A percentile compares a stretch with the other conserved stretches of the same genome.
Conservation (phyloP, 2,113 vertebrate genomes). For the Paramormyrops kingsleyae region DNA sequence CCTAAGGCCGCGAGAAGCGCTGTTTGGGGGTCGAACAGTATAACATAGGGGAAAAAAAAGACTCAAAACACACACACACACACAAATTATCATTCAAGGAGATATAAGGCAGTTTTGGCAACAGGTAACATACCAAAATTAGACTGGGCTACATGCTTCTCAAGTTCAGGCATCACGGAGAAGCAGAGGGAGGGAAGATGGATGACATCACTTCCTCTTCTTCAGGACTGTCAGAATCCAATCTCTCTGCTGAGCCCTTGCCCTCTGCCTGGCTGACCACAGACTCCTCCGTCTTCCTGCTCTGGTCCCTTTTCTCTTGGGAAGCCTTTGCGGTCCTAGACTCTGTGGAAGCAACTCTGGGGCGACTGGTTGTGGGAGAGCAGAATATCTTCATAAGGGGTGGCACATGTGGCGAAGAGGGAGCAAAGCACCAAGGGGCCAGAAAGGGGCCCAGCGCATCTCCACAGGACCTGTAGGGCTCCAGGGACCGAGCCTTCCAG, state of each 20-base stretch:
- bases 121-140: not conserved
- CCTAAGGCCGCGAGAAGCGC: too few relatives aligned
- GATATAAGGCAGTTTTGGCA: not conserved
- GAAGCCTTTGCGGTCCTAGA: constrained; percentile 22
- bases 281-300: not conserved
- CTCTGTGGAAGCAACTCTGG: not conserved
- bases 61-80: not conserved
- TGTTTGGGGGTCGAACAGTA: too few relatives aligned
- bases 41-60: too few relatives aligned
- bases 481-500: constrained; percentile 39
- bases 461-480: constrained; percentile 53
- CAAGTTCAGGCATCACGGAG: constrained; percentile 13
- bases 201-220: constrained; percentile 22
- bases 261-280: not conserved
- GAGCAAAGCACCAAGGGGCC: constrained; percentile 65
- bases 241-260: not conserved
- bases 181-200: constrained; percentile 24
- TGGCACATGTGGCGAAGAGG: constrained; percentile 54
- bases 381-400: constrained; percentile 49
- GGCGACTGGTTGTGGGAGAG: not conserved
- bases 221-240: not conserved
- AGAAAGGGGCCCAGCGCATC: constrained; percentile 51
- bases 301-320: constrained; percentile 19
- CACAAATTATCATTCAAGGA: not conserved
- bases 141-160: not conserved